Conservation (phyloP, 2,888 invertebrate species). For the Sepioteuthis lessoniana region DNA sequence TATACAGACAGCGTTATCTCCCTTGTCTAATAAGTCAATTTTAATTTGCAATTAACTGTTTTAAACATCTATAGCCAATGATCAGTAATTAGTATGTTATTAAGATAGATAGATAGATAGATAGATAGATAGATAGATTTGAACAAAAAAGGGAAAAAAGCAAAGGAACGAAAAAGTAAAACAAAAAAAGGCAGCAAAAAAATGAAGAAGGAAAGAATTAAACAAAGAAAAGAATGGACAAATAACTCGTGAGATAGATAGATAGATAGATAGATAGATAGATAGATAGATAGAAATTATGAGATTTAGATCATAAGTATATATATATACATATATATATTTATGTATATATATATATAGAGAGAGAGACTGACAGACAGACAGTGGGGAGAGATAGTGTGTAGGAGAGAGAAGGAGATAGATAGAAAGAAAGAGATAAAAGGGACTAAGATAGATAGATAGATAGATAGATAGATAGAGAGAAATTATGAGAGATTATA, state of each 20-base stretch:
- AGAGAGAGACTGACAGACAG: no score
- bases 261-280: no score
- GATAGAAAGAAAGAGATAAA: not conserved
- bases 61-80: no score
- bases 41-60: not conserved
- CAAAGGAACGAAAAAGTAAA: not conserved
- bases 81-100: not conserved
- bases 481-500: no score
- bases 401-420: not conserved
- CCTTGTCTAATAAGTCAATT: not conserved
- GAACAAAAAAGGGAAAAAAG: not conserved
- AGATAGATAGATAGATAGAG: no score
- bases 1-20: not conserved
- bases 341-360: no score
- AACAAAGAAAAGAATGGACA: no score
- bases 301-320: no score
- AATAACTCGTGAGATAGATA: no score
- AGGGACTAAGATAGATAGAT: not conserved
- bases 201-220: not conserved
- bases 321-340: no score
- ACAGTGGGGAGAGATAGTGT: not conserved
- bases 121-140: not conserved
- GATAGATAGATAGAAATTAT: no score
- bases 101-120: not conserved
- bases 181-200: no score